Percentiles rank a stretch among this genome's conserved stretches.
phyloP scores from a whole-genome alignment of 2,113 vertebrate genomes.

The Fukomys damarensis region DNA sequence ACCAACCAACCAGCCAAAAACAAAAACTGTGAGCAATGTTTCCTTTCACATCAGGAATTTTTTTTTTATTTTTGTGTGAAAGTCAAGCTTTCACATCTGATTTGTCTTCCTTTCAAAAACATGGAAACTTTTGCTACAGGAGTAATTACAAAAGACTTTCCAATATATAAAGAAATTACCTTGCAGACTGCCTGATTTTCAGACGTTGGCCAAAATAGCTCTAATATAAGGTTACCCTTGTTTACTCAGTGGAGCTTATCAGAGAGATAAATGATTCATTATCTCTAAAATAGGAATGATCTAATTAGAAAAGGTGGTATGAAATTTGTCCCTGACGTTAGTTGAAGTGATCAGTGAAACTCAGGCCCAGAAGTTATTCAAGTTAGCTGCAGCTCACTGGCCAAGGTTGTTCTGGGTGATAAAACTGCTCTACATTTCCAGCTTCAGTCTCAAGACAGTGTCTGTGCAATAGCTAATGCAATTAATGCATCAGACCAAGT shows the following conservation, averaged over 20 bases:
- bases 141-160: neutral
- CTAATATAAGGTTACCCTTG: neutral
- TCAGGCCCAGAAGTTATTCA: neutral
- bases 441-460: neutral
- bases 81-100: neutral
- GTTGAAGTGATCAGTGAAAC: constrained; percentile 37
- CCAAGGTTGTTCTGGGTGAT: neutral
- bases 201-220: neutral
- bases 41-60: neutral
- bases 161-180: neutral
- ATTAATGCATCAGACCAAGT: neutral
- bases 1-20: too few species aligned
- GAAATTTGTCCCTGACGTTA: constrained; percentile 11
- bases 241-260: neutral
- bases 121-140: neutral
- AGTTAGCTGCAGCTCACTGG: neutral
- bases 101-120: neutral
- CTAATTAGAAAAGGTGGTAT: neutral
- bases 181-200: neutral
- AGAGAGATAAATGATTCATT: constrained; percentile 12
- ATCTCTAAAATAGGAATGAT: neutral
- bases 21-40: neutral
- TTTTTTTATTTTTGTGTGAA: neutral
- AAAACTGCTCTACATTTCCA: neutral
- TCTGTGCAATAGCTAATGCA: constrained; percentile 13